Conservation (phyloP, 2,888 invertebrate species). For the Sminthurides aquaticus region DNA sequence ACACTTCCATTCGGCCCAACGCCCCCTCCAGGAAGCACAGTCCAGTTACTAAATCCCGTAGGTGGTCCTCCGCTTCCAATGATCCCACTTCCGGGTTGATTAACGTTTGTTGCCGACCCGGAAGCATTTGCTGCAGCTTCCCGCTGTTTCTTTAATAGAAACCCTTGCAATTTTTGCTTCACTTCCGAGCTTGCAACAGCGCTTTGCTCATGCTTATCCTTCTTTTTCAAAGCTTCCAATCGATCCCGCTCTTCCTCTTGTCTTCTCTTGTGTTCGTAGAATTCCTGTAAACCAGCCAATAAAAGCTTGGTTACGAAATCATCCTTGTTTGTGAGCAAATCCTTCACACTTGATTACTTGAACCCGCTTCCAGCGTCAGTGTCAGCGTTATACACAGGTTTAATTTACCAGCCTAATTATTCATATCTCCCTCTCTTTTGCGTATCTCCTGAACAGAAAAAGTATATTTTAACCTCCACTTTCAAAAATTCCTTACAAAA, state of each 20-base stretch:
- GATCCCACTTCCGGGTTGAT: neutral
- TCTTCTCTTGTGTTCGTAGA: conserved; percentile 62
- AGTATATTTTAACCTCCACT: no score
- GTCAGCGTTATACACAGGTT: no score
- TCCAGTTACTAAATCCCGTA: neutral
- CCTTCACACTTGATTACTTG: no score
- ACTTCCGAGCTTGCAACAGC: conserved; percentile 94
- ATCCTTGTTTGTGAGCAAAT: no score
- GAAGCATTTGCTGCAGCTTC: conserved; percentile 54
- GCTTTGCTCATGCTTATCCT: conserved; percentile 90
- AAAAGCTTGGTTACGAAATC: no score
- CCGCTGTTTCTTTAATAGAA: conserved; percentile 72
- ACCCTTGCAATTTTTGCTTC: conserved; percentile 83
- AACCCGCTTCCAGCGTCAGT: no score
- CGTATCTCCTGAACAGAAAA: no score
- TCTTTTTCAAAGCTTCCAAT: conserved; percentile 78
- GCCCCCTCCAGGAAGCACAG: conserved; percentile 1
- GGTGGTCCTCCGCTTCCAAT: conserved; percentile 1
- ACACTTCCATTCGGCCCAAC: neutral
- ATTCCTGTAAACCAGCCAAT: conserved; percentile 54
- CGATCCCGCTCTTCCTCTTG: conserved; percentile 57
- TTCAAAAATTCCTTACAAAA: no score
- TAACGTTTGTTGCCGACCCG: conserved; percentile 4
- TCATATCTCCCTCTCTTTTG: no score
- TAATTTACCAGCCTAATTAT: no score